phyloP scores from a whole-genome alignment of 2,797 vertebrate genomes.

The Vultur gryphus region DNA sequence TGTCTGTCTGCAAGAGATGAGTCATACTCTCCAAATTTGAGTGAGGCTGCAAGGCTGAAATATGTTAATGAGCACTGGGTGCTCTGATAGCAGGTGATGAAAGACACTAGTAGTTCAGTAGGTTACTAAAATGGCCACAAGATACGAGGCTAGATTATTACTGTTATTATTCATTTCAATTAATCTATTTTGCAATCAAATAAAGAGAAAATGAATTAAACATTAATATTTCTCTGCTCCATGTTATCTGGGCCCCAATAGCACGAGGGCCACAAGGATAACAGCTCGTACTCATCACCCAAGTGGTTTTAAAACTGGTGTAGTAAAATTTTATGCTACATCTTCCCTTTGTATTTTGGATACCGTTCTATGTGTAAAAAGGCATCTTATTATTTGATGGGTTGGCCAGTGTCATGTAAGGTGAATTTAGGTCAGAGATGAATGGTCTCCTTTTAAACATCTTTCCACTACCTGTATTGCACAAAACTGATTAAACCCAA shows the following conservation, averaged over 20 bases:
- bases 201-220: neutral
- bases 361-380: neutral
- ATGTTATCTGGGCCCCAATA: neutral
- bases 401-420: neutral
- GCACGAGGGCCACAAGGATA: neutral
- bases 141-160: neutral
- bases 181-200: neutral
- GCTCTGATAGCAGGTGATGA: neutral
- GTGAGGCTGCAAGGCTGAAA: neutral
- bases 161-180: neutral
- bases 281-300: neutral
- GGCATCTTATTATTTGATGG: neutral
- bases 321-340: neutral
- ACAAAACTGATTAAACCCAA: neutral
- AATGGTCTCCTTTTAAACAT: neutral
- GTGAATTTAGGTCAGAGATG: neutral
- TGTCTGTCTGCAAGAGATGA: neutral
- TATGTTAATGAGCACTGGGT: neutral
- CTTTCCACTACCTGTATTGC: neutral
- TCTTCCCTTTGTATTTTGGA: neutral
- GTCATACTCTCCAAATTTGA: neutral
- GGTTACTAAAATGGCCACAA: neutral
- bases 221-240: neutral
- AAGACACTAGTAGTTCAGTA: neutral
- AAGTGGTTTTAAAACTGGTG: neutral